Base-by-base conservation (phyloP, 2,888 invertebrate genomes). In the Perizoma flavofasciatum region DNA sequence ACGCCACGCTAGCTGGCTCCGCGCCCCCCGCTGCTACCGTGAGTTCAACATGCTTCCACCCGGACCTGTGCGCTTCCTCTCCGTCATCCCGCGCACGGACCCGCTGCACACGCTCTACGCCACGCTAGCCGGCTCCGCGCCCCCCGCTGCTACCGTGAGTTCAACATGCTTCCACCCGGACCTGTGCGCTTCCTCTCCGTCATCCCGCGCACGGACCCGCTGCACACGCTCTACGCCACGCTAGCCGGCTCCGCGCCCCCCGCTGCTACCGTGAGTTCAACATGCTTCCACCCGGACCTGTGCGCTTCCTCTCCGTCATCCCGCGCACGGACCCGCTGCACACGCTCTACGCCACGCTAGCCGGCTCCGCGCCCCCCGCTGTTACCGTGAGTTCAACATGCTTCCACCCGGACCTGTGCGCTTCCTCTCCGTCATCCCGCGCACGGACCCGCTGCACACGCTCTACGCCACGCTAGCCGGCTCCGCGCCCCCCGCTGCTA, bases 21-120 rank as follows among this genome's bases (percentile, higher is more conserved):
- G 97, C 68, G 97, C 73, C 96, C 71, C 85, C 78, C 35, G 96
- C 96, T 49, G 95, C 81, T 69, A 71, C 82, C 35, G 84, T 82
- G 39, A 55, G 9, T 53, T 22, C 22, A 22, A 22, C n/a, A n/a
- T n/a, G n/a, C n/a, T n/a, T n/a, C n/a, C n/a, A n/a, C n/a, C n/a
- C n/a, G n/a, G n/a, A n/a, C n/a, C n/a, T n/a, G n/a, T n/a, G 78
- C 95, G 98, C 78, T 98, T 98, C 91, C 95, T 98, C 55, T 96
- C 96, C 80, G 95, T 97, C 62, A 93, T 98, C 81, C 93, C 96
- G 9, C 92, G 95, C 78, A 94, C 95, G 78, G 98, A 98, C 93
- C 98, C 98, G 22, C 89, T 98, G 69, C 98, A 98, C 92, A 98
- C 98, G 47, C 92, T 98, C n/a, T 98, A 98, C 89, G 97, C 98